Evolutionary conservation across 2,888 invertebrate species (phyloP).

Genomic region (Tiliacea aurago): DNA sequence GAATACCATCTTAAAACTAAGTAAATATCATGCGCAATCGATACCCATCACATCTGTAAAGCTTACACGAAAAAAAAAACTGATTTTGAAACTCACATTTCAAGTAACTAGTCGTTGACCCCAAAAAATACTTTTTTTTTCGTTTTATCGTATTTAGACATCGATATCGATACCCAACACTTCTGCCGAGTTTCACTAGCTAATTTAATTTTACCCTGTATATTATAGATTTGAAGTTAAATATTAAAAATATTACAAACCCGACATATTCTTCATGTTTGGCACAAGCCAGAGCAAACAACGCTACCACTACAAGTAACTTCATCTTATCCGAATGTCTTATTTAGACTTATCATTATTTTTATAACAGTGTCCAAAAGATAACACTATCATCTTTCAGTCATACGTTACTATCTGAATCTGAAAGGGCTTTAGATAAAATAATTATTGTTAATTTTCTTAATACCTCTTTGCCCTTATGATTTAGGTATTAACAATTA

Average conservation of each 20-base stretch:
- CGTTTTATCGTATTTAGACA: too few relatives aligned
- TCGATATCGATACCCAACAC: too few relatives aligned
- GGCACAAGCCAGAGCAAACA: slow-evolving; percentile 74
- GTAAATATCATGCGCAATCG: too few relatives aligned
- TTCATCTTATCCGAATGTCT: slow-evolving; percentile 24
- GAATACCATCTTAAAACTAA: too few relatives aligned
- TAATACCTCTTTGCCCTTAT: background rate
- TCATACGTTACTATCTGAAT: slow-evolving; percentile 11
- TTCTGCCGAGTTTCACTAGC: too few relatives aligned
- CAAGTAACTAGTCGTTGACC: too few relatives aligned
- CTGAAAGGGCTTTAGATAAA: slow-evolving; percentile 21
- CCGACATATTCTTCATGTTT: slow-evolving; percentile 82
- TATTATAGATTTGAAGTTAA: background rate
- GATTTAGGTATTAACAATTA: background rate
- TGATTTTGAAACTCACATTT: too few relatives aligned
- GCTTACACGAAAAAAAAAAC: too few relatives aligned
- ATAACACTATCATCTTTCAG: slow-evolving; percentile 24
- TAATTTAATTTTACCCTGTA: too few relatives aligned
- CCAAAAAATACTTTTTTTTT: too few relatives aligned
- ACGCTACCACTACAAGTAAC: slow-evolving; percentile 48
- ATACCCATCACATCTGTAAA: too few relatives aligned
- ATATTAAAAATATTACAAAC: slow-evolving; percentile 66
- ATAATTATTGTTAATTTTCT: background rate
- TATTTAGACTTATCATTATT: slow-evolving; percentile 16
- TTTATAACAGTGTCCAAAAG: slow-evolving; percentile 26